Percentiles rank a stretch among this genome's conserved stretches.
phyloP scores from a whole-genome alignment of 2,797 vertebrate species.

The Sebastes minor region DNA sequence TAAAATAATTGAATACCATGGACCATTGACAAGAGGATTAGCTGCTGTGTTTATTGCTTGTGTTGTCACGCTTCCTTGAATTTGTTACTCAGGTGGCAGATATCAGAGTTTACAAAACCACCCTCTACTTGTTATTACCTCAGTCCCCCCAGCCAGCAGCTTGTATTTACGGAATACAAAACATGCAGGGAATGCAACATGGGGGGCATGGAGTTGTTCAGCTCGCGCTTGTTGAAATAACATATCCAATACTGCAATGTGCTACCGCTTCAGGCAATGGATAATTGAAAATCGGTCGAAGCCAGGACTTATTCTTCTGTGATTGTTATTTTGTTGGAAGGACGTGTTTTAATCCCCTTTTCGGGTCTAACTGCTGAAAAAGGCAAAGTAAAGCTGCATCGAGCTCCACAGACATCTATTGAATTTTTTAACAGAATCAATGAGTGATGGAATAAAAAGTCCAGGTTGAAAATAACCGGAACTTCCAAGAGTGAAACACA shows the following conservation, averaged over 20 bases:
- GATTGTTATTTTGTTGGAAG: conserved; percentile 54
- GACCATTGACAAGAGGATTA: conserved; percentile 40
- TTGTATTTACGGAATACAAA: conserved; percentile 37
- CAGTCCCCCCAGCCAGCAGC: conserved; percentile 20
- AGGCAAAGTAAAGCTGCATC: conserved; percentile 19
- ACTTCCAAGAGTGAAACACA: conserved; percentile 4
- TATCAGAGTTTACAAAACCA: conserved; percentile 24
- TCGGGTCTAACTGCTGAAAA: conserved; percentile 12
- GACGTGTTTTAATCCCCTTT: conserved; percentile 37
- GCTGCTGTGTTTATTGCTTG: conserved; percentile 26
- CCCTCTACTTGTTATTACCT: conserved; percentile 31
- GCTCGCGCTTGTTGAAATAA: conserved; percentile 43
- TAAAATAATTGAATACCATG: conserved; percentile 43
- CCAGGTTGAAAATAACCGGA: not conserved
- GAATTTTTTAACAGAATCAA: conserved; percentile 25
- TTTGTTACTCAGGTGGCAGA: conserved; percentile 48
- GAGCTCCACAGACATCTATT: conserved; percentile 13
- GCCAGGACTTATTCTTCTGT: conserved; percentile 38
- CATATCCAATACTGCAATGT: conserved; percentile 33
- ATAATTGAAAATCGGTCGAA: conserved; percentile 56
- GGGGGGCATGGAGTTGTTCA: conserved; percentile 1
- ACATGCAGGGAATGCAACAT: conserved; percentile 28
- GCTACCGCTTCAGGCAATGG: conserved; percentile 36
- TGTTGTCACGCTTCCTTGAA: conserved; percentile 32
- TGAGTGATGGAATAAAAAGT: not conserved